Conservation (phyloP, 2,113 vertebrate genomes). For the Myodes glareolus region DNA sequence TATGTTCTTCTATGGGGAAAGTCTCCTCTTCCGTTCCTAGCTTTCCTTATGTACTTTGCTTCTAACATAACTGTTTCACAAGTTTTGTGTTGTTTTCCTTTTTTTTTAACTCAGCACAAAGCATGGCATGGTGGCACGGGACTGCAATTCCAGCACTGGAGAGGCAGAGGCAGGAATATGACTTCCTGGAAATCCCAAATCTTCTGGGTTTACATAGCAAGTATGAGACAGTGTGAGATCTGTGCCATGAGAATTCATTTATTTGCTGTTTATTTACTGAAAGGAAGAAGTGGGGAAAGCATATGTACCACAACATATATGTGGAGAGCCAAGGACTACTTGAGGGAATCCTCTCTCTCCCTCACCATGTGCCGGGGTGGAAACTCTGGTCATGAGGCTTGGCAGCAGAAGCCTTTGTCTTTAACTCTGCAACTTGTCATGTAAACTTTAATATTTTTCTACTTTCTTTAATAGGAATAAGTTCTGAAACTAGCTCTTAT, state of each 20-base stretch:
- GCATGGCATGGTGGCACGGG: background rate
- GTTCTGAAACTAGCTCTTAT: background rate
- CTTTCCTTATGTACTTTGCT: too few relatives aligned
- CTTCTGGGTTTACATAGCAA: too few relatives aligned
- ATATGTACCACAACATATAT: background rate
- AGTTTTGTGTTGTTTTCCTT: too few relatives aligned
- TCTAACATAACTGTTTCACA: too few relatives aligned
- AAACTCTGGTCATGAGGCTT: background rate
- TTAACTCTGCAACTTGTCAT: background rate
- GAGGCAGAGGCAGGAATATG: background rate
- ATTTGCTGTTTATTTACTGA: background rate
- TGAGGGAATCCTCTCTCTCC: background rate
- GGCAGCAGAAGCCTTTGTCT: background rate
- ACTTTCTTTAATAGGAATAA: slow-evolving; percentile 3
- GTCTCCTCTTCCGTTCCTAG: too few relatives aligned
- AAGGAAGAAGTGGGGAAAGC: background rate
- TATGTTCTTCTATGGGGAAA: too few relatives aligned
- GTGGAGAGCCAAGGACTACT: background rate
- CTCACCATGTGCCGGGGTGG: background rate
- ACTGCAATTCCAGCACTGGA: background rate
- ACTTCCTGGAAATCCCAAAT: too few relatives aligned
- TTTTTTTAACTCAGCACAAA: background rate
- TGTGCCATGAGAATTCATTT: background rate
- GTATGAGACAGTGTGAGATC: background rate
- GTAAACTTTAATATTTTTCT: background rate